These are phyloP conservation scores for Quadriops clusia DNA, from an alignment of 2,888 invertebrate genomes.

Conservation along the genomic window DNA sequence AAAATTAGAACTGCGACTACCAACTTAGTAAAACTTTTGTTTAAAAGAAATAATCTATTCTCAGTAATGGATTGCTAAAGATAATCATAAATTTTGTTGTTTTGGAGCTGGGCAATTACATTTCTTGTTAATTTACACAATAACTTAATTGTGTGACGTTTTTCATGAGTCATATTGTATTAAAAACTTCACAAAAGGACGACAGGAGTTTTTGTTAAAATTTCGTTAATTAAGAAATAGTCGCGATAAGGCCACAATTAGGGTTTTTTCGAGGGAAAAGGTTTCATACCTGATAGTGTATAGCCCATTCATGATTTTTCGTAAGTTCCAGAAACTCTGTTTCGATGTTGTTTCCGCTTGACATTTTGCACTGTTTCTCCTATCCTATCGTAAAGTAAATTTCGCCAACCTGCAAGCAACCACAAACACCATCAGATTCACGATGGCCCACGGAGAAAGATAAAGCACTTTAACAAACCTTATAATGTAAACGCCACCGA, in stretches of 20 bases:
- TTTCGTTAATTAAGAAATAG: slow-evolving; percentile 7
- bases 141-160: too few relatives aligned
- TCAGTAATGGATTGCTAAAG: too few relatives aligned
- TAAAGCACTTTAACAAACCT: slow-evolving; percentile 15
- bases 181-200: too few relatives aligned
- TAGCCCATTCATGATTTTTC: slow-evolving; percentile 56
- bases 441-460: slow-evolving; percentile 7
- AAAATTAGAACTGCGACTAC: too few relatives aligned
- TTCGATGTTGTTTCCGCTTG: slow-evolving; percentile 46
- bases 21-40: too few relatives aligned
- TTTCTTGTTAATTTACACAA: too few relatives aligned
- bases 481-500: slow-evolving; percentile 17
- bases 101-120: too few relatives aligned
- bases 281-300: slow-evolving; percentile 54
- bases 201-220: too few relatives aligned
- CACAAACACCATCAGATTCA: slow-evolving; percentile 11
- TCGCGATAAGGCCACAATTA: too few relatives aligned
- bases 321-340: slow-evolving; percentile 62
- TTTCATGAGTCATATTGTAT: too few relatives aligned
- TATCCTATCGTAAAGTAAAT: slow-evolving; percentile 8
- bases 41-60: too few relatives aligned
- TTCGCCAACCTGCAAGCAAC: slow-evolving; percentile 9
- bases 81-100: too few relatives aligned
- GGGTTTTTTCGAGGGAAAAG: slow-evolving; percentile 6
- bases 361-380: slow-evolving; percentile 17